A percentile compares a stretch with the other conserved stretches of the same genome.
Conservation (phyloP, 2,113 vertebrate species). For the Rostratula benghalensis region DNA sequence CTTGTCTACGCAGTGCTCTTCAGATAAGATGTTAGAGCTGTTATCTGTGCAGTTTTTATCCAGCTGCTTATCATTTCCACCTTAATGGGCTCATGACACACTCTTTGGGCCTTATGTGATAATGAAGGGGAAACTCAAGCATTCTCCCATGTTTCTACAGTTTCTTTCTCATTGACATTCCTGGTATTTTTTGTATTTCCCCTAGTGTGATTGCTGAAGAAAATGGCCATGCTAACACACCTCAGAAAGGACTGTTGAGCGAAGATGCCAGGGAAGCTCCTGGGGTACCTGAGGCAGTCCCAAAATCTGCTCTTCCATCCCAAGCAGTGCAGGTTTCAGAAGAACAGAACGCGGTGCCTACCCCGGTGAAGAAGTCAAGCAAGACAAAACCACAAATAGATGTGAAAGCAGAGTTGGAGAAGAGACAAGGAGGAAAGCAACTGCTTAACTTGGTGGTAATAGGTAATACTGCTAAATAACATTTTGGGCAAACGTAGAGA, state of each 20-base stretch:
- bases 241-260: conserved; percentile 73
- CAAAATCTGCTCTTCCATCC: conserved; percentile 63
- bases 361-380: conserved; percentile 79
- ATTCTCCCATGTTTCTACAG: neutral
- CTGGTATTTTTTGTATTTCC: conserved; percentile 25
- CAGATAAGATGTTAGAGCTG: neutral
- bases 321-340: conserved; percentile 72
- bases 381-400: conserved; percentile 88
- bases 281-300: conserved; percentile 62
- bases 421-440: conserved; percentile 93
- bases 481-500: neutral
- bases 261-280: conserved; percentile 59
- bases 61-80: conserved; percentile 23
- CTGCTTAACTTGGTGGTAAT: conserved; percentile 96
- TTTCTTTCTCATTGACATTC: conserved; percentile 7
- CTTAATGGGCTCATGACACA: conserved; percentile 9
- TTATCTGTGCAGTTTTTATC: conserved; percentile 36
- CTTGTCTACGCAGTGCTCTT: conserved; percentile 15
- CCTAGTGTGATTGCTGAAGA: conserved; percentile 77
- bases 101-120: neutral
- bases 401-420: conserved; percentile 91
- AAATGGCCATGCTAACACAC: conserved; percentile 74
- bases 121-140: neutral
- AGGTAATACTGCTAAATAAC: conserved; percentile 75
- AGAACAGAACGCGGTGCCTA: conserved; percentile 68